Evolutionary conservation across 2,797 vertebrate genomes (phyloP), one percentile per base, ranked within the genome.

Genomic region (Triplophysa bombifrons): DNA sequence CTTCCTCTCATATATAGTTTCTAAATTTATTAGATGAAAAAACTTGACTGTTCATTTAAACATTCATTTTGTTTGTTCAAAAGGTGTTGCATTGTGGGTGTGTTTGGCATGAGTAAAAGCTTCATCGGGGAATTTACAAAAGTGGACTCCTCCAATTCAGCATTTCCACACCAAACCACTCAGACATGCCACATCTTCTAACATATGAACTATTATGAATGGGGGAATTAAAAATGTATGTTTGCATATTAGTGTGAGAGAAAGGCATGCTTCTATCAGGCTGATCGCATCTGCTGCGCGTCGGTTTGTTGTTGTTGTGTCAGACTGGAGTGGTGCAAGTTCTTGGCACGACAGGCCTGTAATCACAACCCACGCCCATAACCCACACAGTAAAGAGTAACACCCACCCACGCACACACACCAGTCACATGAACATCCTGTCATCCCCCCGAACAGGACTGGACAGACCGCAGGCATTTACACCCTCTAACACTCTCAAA

Each of bases 291-390:
- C 86, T 91, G 88, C 72, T 83, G 70, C 67, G 63, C 66, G 82
- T 83, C 79, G 75, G 77, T 79, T 87, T 78, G 61, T 64, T 76
- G 63, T 77, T 89, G 84, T 88, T 87, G 67, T 84, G 86, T 89
- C 86, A 89, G 86, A 89, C 80, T 79, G 84, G 86, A 88, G 80
- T 84, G 80, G 86, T 87, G 84, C 66, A 84, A 85, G 87, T 88
- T 90, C 85, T 88, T 87, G 88, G 85, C 88, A 86, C 75, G 20
- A 65, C 38, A 87, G 85, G 82, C 53, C 86, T 88, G 84, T 89
- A 91, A 92, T 93, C 89, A 92, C 74, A 91, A 90, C 92, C 88
- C 88, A 91, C 91, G 91, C 90, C 89, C 90, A 88, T 83, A 87
- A 82, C 88, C 91, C 90, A 91, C 91, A 91, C 86, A 86, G 82